These are phyloP conservation scores for Cotesia congregata DNA, from an alignment of 2,888 invertebrate species.

Conservation along the genomic window DNA sequence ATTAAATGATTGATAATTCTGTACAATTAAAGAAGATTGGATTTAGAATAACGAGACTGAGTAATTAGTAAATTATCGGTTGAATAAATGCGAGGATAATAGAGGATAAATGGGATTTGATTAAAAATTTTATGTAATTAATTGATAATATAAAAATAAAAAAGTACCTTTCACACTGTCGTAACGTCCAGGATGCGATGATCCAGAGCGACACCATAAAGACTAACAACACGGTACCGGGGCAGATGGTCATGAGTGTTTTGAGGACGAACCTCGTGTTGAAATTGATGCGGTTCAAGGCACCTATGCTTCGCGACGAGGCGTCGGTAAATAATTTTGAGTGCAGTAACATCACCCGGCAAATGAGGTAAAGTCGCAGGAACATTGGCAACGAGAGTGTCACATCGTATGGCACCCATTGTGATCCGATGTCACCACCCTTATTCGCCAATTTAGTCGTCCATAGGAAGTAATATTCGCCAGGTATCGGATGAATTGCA, in stretches of 20 bases:
- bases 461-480: conserved; percentile 96
- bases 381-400: conserved; percentile 99
- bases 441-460: conserved; percentile 95
- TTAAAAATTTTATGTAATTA: not conserved
- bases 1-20: too few relatives aligned
- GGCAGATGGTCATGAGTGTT: conserved; percentile 99
- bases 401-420: conserved; percentile 93
- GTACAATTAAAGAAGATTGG: not conserved
- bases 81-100: not conserved
- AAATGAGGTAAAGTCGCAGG: conserved; percentile 98
- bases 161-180: conserved; percentile 97
- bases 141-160: conserved; percentile 27
- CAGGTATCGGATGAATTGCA: conserved; percentile 98
- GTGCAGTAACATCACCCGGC: conserved; percentile 99
- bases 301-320: conserved; percentile 97
- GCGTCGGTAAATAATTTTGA: conserved; percentile 99
- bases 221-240: conserved; percentile 95
- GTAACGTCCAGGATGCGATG: conserved; percentile 98
- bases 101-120: not conserved
- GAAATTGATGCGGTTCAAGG: conserved; percentile 98
- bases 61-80: not conserved
- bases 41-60: not conserved
- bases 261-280: conserved; percentile 97
- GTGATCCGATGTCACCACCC: conserved; percentile 75
- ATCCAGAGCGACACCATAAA: conserved; percentile 99